These are phyloP conservation scores for Piliocolobus tephrosceles DNA, from an alignment of 2,113 vertebrate genomes.

Conservation along the genomic window DNA sequence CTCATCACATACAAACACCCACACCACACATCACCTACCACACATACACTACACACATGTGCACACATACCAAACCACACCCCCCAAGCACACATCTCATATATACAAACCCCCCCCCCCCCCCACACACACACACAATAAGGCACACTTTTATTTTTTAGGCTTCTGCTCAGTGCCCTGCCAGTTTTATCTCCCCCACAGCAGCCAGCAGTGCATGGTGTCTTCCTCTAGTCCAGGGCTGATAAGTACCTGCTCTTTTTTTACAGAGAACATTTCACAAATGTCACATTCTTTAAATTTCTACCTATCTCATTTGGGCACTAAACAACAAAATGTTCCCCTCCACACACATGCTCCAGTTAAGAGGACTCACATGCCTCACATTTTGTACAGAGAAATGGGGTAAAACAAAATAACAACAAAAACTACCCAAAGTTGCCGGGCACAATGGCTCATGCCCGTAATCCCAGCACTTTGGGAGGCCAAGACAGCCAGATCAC, in stretches of 20 bases:
- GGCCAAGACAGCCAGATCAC: too few species aligned
- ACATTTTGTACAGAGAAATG: neutral
- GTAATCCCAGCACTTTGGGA: too few species aligned
- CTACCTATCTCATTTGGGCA: neutral
- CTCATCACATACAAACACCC: too few species aligned
- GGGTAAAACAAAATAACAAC: neutral
- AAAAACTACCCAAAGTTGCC: neutral
- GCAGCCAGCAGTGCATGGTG: too few species aligned
- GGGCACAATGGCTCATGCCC: too few species aligned
- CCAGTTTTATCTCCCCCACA: fast-evolving
- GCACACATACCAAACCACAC: neutral
- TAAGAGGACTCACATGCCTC: neutral
- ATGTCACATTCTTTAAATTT: neutral
- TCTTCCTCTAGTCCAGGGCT: neutral
- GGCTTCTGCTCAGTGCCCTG: too few species aligned
- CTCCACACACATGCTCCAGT: too few species aligned
- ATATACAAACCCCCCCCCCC: neutral
- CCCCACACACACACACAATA: too few species aligned
- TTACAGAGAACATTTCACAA: neutral
- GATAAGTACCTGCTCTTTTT: neutral
- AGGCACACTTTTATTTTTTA: fast-evolving
- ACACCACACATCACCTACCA: neutral
- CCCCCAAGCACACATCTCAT: neutral
- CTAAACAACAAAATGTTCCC: neutral
- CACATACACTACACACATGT: too few species aligned